Percentiles rank a stretch among this genome's conserved stretches.
These are phyloP conservation scores for Apostichopus parvimensis DNA, from an alignment of 35 echinoderm and acorn worm genomes.

Conservation along the genomic window DNA sequence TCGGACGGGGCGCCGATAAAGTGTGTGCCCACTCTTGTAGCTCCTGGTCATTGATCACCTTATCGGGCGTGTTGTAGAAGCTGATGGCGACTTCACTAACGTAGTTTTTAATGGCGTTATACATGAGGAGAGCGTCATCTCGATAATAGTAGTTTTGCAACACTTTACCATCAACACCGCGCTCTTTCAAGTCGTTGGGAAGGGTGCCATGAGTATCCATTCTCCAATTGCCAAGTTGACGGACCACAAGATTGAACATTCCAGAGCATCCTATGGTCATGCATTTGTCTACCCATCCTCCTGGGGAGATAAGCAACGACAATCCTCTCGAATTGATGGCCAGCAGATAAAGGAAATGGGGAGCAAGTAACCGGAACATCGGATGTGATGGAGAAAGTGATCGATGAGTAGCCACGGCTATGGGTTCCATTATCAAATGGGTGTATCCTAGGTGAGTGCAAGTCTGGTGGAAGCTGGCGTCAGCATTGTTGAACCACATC, in stretches of 20 bases:
- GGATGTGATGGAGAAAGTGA: constrained; percentile 90
- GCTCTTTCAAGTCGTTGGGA: constrained; percentile 58
- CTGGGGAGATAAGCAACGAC: constrained; percentile 25
- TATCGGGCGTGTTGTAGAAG: constrained; percentile 54
- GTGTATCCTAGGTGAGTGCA: constrained; percentile 60
- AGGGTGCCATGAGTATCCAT: constrained; percentile 64
- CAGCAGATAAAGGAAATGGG: constrained; percentile 79
- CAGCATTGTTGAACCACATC: constrained; percentile 71
- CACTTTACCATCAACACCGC: constrained; percentile 71
- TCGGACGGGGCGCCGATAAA: constrained; percentile 14
- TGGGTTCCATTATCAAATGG: constrained; percentile 71
- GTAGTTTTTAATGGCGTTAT: constrained; percentile 73
- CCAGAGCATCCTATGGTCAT: constrained; percentile 73
- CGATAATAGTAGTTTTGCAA: constrained; percentile 77
- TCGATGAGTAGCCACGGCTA: constrained; percentile 68
- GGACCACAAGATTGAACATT: constrained; percentile 65
- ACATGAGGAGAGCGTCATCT: constrained; percentile 71
- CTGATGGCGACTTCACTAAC: constrained; percentile 59
- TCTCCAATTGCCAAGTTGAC: constrained; percentile 55
- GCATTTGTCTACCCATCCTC: constrained; percentile 74
- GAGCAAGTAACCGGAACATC: constrained; percentile 72
- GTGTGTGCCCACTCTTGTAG: constrained; percentile 65
- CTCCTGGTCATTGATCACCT: constrained; percentile 61
- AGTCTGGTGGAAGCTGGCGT: constrained; percentile 61
- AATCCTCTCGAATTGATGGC: constrained; percentile 68